These are phyloP conservation scores for Columba guinea DNA, from an alignment of 2,797 vertebrate species.

Conservation along the genomic window DNA sequence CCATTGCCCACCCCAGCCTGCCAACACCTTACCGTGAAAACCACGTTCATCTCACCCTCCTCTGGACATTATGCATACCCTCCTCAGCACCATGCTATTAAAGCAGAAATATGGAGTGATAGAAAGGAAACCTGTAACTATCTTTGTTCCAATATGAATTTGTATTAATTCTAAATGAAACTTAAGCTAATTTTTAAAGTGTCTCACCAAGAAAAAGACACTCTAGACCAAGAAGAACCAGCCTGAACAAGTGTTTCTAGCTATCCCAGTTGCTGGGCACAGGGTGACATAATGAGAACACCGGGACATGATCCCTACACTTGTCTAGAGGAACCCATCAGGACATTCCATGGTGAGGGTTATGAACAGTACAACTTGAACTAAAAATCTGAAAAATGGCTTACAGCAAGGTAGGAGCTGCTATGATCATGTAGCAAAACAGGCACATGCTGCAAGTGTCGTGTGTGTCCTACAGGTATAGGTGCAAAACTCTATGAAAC, in stretches of 20 bases:
- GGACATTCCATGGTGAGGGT: not conserved
- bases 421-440: not conserved
- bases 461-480: not conserved
- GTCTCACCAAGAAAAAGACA: not conserved
- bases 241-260: not conserved
- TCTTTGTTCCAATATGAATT: not conserved
- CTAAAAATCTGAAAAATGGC: not conserved
- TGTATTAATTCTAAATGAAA: not conserved
- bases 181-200: not conserved
- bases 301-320: fast-evolving
- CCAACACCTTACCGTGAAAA: not conserved
- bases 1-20: not conserved
- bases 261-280: not conserved
- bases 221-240: not conserved
- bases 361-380: not conserved
- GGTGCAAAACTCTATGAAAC: not conserved
- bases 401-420: not conserved
- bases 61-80: not conserved
- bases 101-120: not conserved
- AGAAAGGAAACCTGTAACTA: not conserved
- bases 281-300: not conserved
- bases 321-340: not conserved
- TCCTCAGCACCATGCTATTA: not conserved
- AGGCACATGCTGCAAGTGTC: not conserved
- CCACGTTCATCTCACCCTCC: not conserved